Conservation (phyloP, 2,888 invertebrate species). For the Homarus gammarus region DNA sequence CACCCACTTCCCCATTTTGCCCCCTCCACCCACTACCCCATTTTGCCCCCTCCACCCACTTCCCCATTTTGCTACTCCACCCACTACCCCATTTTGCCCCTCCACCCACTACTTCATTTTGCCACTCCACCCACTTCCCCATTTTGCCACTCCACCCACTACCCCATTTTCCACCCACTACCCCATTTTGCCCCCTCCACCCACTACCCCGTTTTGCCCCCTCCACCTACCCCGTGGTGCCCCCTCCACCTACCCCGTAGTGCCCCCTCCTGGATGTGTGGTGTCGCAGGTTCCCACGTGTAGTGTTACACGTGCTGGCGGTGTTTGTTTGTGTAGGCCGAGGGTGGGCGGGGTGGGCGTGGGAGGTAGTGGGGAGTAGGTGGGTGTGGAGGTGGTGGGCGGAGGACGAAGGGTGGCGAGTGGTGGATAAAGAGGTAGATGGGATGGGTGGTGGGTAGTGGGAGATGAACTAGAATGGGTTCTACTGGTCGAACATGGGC, state of each 20-base stretch:
- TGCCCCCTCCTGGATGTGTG: neutral
- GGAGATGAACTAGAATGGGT: no score
- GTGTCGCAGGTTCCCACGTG: conserved; percentile 63
- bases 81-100: neutral
- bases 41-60: neutral
- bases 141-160: neutral
- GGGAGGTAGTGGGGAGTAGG: conserved; percentile 5
- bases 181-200: neutral
- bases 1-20: neutral
- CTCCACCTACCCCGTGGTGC: neutral
- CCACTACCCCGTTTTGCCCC: neutral
- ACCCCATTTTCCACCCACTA: neutral
- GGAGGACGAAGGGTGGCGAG: neutral
- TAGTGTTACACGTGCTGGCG: conserved; percentile 45
- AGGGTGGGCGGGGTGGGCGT: conserved; percentile 6
- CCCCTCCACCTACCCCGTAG: neutral
- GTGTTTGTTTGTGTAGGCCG: conserved; percentile 46
- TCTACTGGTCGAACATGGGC: no score
- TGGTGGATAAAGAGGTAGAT: no score
- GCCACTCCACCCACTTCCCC: no score
- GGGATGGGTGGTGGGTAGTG: no score
- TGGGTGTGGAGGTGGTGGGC: neutral
- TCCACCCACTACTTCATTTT: no score
- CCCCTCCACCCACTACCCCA: neutral
- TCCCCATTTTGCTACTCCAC: neutral